A percentile compares a stretch with the other conserved stretches of the same genome.
phyloP scores from a whole-genome alignment of 2,888 invertebrate species.

The Cerastis leucographa region DNA sequence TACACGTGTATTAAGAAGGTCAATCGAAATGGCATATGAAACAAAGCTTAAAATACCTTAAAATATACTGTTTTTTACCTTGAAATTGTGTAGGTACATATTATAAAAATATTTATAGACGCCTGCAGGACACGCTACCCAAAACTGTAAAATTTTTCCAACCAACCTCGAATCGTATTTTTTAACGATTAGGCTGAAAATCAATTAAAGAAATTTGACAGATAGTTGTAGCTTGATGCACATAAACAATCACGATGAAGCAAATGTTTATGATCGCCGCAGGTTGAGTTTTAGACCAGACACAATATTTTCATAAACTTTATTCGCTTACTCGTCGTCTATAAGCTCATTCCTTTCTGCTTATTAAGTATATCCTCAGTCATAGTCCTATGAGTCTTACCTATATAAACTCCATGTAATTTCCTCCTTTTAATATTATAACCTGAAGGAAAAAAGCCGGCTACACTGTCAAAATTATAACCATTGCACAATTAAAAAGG shows the following conservation, averaged over 20 bases:
- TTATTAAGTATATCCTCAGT: background rate
- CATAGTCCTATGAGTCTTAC: background rate
- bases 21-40: background rate
- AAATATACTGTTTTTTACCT: background rate
- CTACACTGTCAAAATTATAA: slow-evolving; percentile 18
- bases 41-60: background rate
- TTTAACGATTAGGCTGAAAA: too few relatives aligned
- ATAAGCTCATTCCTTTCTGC: background rate
- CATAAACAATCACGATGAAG: too few relatives aligned
- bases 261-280: background rate
- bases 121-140: too few relatives aligned
- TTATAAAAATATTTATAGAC: background rate
- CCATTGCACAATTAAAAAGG: slow-evolving; percentile 9
- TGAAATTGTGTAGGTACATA: background rate
- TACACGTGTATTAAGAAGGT: background rate
- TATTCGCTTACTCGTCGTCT: background rate
- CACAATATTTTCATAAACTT: background rate
- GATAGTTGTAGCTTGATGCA: too few relatives aligned
- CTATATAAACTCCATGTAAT: background rate
- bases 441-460: background rate
- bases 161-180: too few relatives aligned
- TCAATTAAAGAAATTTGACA: too few relatives aligned
- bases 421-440: background rate
- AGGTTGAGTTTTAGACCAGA: background rate
- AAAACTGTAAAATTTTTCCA: too few relatives aligned